phyloP scores from a whole-genome alignment of 1,140 invertebrate species.

The Formica selysi region DNA sequence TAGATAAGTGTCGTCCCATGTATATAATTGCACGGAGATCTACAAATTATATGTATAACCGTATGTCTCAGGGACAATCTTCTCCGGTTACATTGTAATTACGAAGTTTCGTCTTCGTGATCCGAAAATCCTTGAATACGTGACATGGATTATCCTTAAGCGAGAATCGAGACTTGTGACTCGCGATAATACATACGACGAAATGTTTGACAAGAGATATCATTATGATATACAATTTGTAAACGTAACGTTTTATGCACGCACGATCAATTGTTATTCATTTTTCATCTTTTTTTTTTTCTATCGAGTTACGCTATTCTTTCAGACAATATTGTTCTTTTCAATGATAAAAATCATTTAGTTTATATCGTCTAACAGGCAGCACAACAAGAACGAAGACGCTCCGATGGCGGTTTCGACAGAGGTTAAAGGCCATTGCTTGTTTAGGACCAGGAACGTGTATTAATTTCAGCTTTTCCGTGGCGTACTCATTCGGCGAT shows the following conservation, averaged over 20 bases:
- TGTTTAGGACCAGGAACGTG: constrained; percentile 69
- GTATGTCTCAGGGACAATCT: constrained; percentile 37
- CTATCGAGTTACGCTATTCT: not conserved
- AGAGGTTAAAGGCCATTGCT: constrained; percentile 47
- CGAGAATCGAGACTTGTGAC: constrained; percentile 11
- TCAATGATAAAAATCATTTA: constrained; percentile 28
- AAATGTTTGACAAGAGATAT: constrained; percentile 8
- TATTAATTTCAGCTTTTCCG: constrained; percentile 65
- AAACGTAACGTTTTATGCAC: not conserved
- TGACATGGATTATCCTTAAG: constrained; percentile 14
- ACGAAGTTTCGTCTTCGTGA: constrained; percentile 22
- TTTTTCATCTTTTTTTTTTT: too few relatives aligned
- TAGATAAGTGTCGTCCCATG: constrained; percentile 45
- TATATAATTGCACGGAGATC: constrained; percentile 50
- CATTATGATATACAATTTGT: not conserved
- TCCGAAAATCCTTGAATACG: constrained; percentile 37
- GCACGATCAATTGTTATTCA: not conserved
- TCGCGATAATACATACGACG: not conserved
- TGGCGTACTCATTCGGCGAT: constrained; percentile 50
- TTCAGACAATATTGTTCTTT: not conserved
- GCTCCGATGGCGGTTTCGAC: constrained; percentile 33
- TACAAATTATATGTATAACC: constrained; percentile 50
- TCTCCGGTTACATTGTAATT: constrained; percentile 30
- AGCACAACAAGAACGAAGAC: not conserved
- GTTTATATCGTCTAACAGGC: constrained; percentile 1